Conservation (phyloP, 2,113 vertebrate genomes). For the Epinephelus fuscoguttatus region DNA sequence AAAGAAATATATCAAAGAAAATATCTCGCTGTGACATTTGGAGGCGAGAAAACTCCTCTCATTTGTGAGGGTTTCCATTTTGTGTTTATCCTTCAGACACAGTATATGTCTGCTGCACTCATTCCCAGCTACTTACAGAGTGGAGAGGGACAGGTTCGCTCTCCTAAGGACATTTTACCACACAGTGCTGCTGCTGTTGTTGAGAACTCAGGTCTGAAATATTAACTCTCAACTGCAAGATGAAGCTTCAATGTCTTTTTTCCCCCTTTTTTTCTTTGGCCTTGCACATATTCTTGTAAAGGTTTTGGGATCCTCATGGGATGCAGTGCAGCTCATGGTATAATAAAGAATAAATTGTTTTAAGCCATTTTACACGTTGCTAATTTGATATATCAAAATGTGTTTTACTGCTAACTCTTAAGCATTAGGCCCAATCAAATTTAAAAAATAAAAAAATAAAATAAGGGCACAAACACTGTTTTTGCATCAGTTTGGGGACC, state of each 20-base stretch:
- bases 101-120: slow-evolving; percentile 36
- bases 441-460: too few relatives aligned
- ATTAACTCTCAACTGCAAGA: neutral
- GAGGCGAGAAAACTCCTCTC: slow-evolving; percentile 30
- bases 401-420: neutral
- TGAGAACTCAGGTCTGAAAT: neutral
- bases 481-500: neutral
- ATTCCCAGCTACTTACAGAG: slow-evolving; percentile 43
- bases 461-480: neutral
- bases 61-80: slow-evolving; percentile 50
- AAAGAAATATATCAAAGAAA: slow-evolving; percentile 59
- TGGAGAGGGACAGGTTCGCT: neutral
- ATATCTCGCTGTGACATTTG: slow-evolving; percentile 50
- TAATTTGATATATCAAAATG: neutral
- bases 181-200: neutral
- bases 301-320: neutral
- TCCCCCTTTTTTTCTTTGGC: neutral
- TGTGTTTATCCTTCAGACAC: slow-evolving; percentile 23
- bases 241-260: neutral
- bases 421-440: neutral
- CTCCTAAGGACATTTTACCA: slow-evolving; percentile 25
- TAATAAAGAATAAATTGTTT: neutral
- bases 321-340: neutral
- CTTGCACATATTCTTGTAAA: neutral
- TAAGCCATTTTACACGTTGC: neutral